phyloP scores from a whole-genome alignment of 2,888 invertebrate genomes.

The Eurytoma adleriae region DNA sequence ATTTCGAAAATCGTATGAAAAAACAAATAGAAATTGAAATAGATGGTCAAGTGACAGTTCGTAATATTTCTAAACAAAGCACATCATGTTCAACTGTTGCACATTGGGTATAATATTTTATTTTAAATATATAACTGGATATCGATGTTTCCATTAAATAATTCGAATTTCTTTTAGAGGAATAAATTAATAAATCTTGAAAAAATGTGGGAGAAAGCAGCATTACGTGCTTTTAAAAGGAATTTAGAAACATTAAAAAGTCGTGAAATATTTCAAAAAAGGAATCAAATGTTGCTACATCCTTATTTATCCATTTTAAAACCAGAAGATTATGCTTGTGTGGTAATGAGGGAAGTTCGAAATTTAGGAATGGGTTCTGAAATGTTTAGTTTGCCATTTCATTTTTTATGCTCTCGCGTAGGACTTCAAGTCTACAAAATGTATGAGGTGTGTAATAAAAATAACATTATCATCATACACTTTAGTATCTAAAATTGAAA shows the following conservation, averaged over 20 bases:
- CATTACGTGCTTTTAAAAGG: conserved; percentile 82
- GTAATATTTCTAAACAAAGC: conserved; percentile 79
- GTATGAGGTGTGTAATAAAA: conserved; percentile 63
- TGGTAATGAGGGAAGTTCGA: conserved; percentile 84
- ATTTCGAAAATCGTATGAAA: conserved; percentile 78
- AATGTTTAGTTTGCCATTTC: conserved; percentile 85
- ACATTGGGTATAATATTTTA: conserved; percentile 75
- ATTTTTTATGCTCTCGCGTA: conserved; percentile 81
- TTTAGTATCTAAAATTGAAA: background rate
- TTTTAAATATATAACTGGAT: background rate
- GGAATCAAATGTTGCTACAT: conserved; percentile 81
- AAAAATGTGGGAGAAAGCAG: conserved; percentile 81
- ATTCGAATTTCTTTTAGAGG: conserved; percentile 77
- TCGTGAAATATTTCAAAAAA: conserved; percentile 70
- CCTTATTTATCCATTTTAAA: conserved; percentile 85
- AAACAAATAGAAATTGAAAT: conserved; percentile 85
- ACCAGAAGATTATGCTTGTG: conserved; percentile 78
- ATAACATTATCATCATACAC: background rate
- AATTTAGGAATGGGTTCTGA: conserved; percentile 87
- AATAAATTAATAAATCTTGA: conserved; percentile 81
- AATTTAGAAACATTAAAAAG: conserved; percentile 83
- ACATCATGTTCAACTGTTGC: conserved; percentile 71
- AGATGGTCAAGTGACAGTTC: conserved; percentile 82
- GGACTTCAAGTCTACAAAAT: conserved; percentile 77
- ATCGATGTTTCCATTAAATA: background rate